Percentiles rank a stretch among this genome's conserved stretches.
Evolutionary conservation across 2,888 invertebrate genomes (phyloP).

Genomic region (Drosophila picticornis): DNA sequence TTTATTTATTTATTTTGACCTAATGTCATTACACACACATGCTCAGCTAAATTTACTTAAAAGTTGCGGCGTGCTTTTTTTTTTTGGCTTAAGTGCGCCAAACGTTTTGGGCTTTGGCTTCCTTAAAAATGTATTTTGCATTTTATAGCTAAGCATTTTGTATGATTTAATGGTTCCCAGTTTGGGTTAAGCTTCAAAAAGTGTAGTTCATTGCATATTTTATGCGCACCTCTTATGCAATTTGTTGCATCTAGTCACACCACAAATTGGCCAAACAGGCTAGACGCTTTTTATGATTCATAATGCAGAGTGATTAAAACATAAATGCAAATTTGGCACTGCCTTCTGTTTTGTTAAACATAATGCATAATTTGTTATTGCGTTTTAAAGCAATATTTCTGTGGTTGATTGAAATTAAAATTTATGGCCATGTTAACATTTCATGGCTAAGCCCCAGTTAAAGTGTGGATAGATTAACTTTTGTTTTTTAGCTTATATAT

Average conservation of each 20-base stretch:
- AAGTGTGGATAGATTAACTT: background rate
- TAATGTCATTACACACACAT: slow-evolving; percentile 62
- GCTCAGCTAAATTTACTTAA: slow-evolving; percentile 54
- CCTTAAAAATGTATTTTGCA: slow-evolving; percentile 58
- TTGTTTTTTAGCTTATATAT: background rate
- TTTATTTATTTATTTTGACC: slow-evolving; percentile 67
- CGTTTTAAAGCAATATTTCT: background rate
- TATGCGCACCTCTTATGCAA: slow-evolving; percentile 65
- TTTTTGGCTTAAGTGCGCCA: background rate
- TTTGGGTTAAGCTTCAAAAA: slow-evolving; percentile 39
- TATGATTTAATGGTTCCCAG: slow-evolving; percentile 60
- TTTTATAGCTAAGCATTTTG: slow-evolving; percentile 57
- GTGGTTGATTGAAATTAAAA: background rate
- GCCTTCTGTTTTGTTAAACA: background rate
- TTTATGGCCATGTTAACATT: background rate
- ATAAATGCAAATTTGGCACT: slow-evolving; percentile 11
- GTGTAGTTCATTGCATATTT: slow-evolving; percentile 59
- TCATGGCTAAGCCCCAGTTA: background rate
- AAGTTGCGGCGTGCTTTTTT: slow-evolving; percentile 19
- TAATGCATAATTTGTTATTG: background rate
- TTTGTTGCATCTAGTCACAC: slow-evolving; percentile 22
- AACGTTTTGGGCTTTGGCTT: slow-evolving; percentile 27
- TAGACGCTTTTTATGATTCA: slow-evolving; percentile 36
- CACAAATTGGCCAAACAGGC: slow-evolving; percentile 10
- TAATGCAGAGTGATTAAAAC: slow-evolving; percentile 1